phyloP scores from a whole-genome alignment of 1,140 invertebrate species.

The Lordiphosa clarofinis region DNA sequence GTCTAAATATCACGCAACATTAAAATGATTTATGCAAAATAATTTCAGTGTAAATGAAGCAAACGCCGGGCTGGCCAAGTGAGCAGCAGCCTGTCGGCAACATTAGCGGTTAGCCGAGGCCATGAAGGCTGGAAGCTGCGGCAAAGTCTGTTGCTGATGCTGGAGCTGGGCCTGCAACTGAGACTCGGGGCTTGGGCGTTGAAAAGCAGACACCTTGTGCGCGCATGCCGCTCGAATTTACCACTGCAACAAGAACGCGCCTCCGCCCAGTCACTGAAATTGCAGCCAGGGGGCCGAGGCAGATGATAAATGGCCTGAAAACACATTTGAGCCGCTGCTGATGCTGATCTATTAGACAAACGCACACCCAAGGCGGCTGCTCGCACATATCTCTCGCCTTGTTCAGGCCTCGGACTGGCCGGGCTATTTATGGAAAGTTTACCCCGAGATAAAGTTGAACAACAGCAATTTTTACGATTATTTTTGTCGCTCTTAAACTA shows the following conservation, averaged over 20 bases:
- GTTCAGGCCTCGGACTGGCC: constrained; percentile 7
- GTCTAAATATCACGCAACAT: constrained; percentile 76
- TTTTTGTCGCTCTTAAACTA: constrained; percentile 71
- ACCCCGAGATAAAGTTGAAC: constrained; percentile 58
- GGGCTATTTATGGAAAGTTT: constrained; percentile 72
- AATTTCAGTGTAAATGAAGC: constrained; percentile 75
- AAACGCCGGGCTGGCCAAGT: constrained; percentile 47
- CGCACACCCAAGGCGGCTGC: constrained; percentile 64
- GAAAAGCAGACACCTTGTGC: constrained; percentile 73
- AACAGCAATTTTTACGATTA: constrained; percentile 65
- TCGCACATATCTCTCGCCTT: constrained; percentile 35
- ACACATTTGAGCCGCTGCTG: constrained; percentile 66
- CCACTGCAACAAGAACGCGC: constrained; percentile 62
- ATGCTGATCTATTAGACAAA: constrained; percentile 76
- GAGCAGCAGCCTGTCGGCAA: constrained; percentile 19
- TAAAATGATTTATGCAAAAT: constrained; percentile 75
- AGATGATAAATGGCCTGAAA: constrained; percentile 71
- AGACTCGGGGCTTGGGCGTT: constrained; percentile 46
- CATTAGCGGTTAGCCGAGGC: constrained; percentile 49
- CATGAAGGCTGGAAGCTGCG: constrained; percentile 6
- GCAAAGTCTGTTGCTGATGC: constrained; percentile 13
- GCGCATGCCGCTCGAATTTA: constrained; percentile 70
- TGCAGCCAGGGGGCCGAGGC: constrained; percentile 60
- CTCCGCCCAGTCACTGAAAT: constrained; percentile 59
- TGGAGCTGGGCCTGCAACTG: constrained; percentile 4